Conservation (phyloP, 1,140 invertebrate species). For the Nasonia vitripennis region DNA sequence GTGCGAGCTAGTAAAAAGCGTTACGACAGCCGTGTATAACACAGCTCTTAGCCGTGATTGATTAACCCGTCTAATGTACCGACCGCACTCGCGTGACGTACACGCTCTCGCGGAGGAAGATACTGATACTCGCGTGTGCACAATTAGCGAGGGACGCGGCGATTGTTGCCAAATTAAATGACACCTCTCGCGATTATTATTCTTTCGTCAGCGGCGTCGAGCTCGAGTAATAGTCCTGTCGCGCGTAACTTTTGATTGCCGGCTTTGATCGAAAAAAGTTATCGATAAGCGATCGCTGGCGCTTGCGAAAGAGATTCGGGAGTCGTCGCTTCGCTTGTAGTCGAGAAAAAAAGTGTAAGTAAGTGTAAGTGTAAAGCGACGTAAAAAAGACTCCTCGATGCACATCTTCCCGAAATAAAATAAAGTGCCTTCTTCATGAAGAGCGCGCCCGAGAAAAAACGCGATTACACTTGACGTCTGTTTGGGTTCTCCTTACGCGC, state of each 20-base stretch:
- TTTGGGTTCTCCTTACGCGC: neutral
- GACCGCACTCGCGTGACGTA: neutral
- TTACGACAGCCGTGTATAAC: conserved; percentile 7
- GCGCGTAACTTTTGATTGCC: neutral
- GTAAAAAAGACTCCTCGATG: neutral
- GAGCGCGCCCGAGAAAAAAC: neutral
- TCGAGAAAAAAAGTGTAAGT: too few species aligned
- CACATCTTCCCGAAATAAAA: too few species aligned
- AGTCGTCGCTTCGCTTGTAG: neutral
- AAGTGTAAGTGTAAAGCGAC: too few species aligned
- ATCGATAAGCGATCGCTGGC: neutral
- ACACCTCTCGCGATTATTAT: neutral
- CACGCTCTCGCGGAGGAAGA: neutral
- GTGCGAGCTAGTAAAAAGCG: neutral
- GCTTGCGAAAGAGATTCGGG: neutral
- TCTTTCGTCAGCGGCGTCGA: conserved; percentile 4
- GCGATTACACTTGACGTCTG: neutral
- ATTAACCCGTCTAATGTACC: conserved; percentile 18
- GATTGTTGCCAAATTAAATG: conserved; percentile 30
- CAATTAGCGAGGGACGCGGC: neutral
- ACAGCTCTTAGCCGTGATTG: conserved; percentile 7
- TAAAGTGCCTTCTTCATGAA: neutral
- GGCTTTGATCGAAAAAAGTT: neutral
- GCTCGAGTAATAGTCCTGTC: too few species aligned
- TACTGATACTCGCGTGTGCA: neutral